These are phyloP conservation scores for Drosophila sechellia DNA, from an alignment of 1,140 invertebrate genomes.

Conservation along the genomic window DNA sequence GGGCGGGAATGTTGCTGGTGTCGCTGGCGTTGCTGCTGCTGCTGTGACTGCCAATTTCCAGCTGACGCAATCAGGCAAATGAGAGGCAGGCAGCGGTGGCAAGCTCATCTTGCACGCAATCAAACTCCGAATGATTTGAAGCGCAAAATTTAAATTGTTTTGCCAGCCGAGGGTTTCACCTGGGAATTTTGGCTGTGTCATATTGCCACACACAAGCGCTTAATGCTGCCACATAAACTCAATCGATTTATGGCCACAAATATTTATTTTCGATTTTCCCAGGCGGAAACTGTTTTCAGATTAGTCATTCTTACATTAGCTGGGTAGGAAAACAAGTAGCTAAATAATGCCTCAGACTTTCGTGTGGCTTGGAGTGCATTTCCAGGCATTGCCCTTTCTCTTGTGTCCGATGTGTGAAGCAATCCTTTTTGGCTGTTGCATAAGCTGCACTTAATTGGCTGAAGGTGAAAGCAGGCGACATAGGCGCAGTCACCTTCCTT, in stretches of 20 bases:
- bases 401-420: conserved; percentile 2
- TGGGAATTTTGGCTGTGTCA: conserved; percentile 20
- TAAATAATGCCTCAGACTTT: neutral
- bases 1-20: conserved; percentile 31
- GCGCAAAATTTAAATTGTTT: conserved; percentile 60
- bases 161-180: conserved; percentile 35
- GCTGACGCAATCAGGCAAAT: conserved; percentile 50
- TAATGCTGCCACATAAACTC: conserved; percentile 11
- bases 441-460: conserved; percentile 48
- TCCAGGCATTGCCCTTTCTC: neutral
- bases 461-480: conserved; percentile 51
- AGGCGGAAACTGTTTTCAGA: neutral
- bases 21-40: conserved; percentile 2
- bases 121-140: conserved; percentile 62
- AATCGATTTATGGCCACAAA: neutral
- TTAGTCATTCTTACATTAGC: neutral
- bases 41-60: conserved; percentile 37
- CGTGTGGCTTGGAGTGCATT: neutral
- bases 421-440: conserved; percentile 41
- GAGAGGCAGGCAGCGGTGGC: conserved; percentile 26
- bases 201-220: conserved; percentile 62
- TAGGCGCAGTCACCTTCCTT: neutral
- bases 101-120: conserved; percentile 49
- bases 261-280: neutral
- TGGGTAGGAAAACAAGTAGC: neutral